Evolutionary conservation across 2,113 vertebrate species (phyloP).

Genomic region (Abramis brama): DNA sequence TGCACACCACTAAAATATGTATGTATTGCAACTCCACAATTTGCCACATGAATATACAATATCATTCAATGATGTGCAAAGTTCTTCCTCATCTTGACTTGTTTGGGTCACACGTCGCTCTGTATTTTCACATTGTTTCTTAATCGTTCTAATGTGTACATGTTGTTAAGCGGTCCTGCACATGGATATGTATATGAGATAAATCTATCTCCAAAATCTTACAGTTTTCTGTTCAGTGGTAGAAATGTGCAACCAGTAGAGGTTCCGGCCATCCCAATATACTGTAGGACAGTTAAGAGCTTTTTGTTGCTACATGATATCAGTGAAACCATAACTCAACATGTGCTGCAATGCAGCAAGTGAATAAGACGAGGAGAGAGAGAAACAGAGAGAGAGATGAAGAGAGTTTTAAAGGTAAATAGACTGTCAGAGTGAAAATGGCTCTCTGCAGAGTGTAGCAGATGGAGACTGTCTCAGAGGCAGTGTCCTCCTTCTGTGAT

Average conservation of each 20-base stretch:
- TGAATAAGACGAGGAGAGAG: constrained; percentile 17
- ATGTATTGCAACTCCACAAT: too few species aligned
- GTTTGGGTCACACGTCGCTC: not conserved
- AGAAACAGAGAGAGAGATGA: constrained; percentile 49
- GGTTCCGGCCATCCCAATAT: not conserved
- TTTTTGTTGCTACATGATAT: constrained; percentile 28
- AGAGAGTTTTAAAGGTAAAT: constrained; percentile 58
- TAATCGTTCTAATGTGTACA: not conserved
- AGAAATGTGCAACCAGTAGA: not conserved
- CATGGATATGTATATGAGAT: not conserved
- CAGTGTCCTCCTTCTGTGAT: constrained; percentile 44
- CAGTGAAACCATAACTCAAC: constrained; percentile 33
- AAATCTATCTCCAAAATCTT: not conserved
- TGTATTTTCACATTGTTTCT: not conserved
- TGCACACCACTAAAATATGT: not conserved
- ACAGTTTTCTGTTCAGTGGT: not conserved
- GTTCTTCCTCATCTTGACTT: not conserved
- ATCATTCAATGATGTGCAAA: not conserved
- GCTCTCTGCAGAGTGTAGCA: constrained; percentile 65
- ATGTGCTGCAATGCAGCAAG: constrained; percentile 42
- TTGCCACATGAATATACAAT: too few species aligned
- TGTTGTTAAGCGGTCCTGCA: not conserved
- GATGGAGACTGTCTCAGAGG: constrained; percentile 69
- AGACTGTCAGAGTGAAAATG: constrained; percentile 43
- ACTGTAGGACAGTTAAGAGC: constrained; percentile 2